phyloP scores from a whole-genome alignment of 2,113 vertebrate genomes.

The Ia io region DNA sequence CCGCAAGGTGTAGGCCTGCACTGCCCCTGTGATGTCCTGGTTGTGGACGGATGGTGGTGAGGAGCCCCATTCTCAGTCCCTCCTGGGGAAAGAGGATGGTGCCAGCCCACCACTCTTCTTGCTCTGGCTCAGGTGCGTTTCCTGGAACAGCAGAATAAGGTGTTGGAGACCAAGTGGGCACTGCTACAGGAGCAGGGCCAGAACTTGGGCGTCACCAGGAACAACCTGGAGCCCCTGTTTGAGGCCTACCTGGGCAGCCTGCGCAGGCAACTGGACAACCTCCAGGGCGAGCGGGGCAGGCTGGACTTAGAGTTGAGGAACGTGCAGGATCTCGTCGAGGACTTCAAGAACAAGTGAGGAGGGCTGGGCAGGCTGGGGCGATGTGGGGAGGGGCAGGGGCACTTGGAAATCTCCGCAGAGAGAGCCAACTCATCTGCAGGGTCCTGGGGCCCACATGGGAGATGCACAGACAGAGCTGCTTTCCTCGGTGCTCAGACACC shows the following conservation, averaged over 20 bases:
- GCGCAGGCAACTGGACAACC: slow-evolving; percentile 85
- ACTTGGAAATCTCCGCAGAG: background rate
- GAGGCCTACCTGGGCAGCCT: slow-evolving; percentile 89
- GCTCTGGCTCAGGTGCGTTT: slow-evolving; percentile 86
- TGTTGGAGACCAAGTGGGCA: slow-evolving; percentile 93
- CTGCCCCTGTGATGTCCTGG: background rate
- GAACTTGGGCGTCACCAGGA: slow-evolving; percentile 59
- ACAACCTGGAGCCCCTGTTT: slow-evolving; percentile 89
- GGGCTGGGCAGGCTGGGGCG: background rate
- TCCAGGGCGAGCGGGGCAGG: slow-evolving; percentile 87
- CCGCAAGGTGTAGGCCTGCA: background rate
- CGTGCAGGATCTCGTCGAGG: slow-evolving; percentile 91
- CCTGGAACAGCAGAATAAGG: slow-evolving; percentile 93
- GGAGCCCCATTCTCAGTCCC: background rate
- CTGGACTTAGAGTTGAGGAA: slow-evolving; percentile 91
- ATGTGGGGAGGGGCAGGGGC: rapidly evolving
- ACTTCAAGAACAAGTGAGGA: slow-evolving; percentile 94
- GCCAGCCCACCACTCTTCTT: background rate
- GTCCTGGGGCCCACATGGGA: background rate
- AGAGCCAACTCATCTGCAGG: background rate
- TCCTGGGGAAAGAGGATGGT: background rate
- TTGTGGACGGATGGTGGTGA: rapidly evolving
- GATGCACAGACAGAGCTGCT: background rate
- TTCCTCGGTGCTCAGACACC: background rate
- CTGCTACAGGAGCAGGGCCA: slow-evolving; percentile 88